Base-by-base conservation (phyloP, 2,888 invertebrate species). In the Apomyelois bistriatella region DNA sequence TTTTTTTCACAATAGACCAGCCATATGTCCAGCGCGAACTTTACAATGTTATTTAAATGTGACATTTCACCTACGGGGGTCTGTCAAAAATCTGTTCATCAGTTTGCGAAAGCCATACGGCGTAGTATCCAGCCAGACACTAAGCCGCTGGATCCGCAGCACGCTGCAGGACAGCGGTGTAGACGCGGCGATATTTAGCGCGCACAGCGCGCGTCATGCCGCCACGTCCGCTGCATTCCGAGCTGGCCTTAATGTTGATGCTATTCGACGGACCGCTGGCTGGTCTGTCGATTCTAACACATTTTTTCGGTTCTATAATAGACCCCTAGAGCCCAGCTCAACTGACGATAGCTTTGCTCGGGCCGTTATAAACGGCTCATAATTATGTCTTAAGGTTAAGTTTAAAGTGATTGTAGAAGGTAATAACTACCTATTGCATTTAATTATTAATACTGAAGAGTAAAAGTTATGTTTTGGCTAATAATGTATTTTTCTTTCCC, bases 131-230 rank as follows among this genome's bases (percentile, higher is more conserved):
- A 10, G 32, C 32, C 41, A 32, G 17, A 43, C 53, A 38, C 42
- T 53, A 28, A 49, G 48, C 16, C 48, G 48, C 2, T 53, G 53
- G 48, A 48, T 53, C 3, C 48, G 48, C 15, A 13, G 35, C 30
- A 36, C 42, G 42, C 15, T 53, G 36, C 10, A n/a, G 16, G 49
- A 42, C n/a, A 53, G 53, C 28, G 53, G 53, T 5, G 41, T 53
- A 9, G 48, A 53, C 36, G 42, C 48, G 35, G 40, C 15, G 16
- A 42, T 28, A 16, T 53, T 53, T 41, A 13, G 48, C 17, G 46
- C 54, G 9, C 54, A 51, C 46, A 51, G 51, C 41, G 46, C 54
- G 22, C 42, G 47, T 12, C 38, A 52, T 17, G 49, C 37, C 15
- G 38, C 49, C 32, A 54, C 49, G 6, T 49, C 50, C 16, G 35